Conservation (phyloP, 2,888 invertebrate genomes). For the Argyresthia albistria region DNA sequence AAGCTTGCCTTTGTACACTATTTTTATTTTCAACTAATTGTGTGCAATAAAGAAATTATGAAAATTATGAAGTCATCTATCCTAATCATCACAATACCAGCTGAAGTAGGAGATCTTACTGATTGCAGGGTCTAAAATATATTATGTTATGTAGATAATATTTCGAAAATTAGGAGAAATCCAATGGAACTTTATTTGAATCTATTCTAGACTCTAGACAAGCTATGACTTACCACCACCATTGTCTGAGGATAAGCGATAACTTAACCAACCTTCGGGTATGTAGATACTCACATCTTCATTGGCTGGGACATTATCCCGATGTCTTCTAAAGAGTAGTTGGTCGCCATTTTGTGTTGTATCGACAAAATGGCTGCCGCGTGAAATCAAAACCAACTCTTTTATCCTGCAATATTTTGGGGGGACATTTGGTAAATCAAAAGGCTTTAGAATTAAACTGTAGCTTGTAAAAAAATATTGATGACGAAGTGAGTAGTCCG, state of each 20-base stretch:
- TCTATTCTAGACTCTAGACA: no score
- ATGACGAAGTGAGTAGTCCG: constrained; percentile 71
- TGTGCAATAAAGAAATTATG: no score
- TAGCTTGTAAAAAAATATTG: neutral
- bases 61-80: no score
- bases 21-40: no score
- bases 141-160: no score
- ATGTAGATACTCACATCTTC: constrained; percentile 55
- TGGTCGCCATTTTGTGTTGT: constrained; percentile 50
- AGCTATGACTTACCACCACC: no score
- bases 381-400: neutral
- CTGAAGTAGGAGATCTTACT: no score
- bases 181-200: no score
- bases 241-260: neutral
- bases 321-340: constrained; percentile 38
- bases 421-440: constrained; percentile 11
- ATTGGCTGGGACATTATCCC: constrained; percentile 57
- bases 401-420: constrained; percentile 6
- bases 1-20: no score
- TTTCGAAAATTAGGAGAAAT: no score
- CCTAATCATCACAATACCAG: no score
- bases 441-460: constrained; percentile 11
- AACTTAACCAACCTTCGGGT: neutral
- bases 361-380: constrained; percentile 35
- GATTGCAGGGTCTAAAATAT: no score